Conservation (phyloP, 1,140 invertebrate genomes). For the Cyclargus thomasi region DNA sequence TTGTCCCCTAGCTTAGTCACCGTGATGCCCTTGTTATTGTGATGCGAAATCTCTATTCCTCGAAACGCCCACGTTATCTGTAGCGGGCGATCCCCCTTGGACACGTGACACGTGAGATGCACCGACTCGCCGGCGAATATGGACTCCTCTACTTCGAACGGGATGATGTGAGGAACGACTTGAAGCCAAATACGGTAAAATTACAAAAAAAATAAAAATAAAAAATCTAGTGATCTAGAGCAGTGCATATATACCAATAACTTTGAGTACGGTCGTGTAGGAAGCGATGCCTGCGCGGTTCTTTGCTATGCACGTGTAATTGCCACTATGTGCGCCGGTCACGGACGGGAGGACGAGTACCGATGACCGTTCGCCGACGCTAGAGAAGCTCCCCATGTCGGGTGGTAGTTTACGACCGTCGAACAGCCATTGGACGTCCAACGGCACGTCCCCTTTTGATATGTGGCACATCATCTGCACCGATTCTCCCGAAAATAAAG, state of each 20-base stretch:
- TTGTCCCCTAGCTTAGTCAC: conserved; percentile 84
- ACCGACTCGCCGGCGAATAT: conserved; percentile 83
- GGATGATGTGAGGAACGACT: conserved; percentile 79
- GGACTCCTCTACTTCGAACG: conserved; percentile 81
- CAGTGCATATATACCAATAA: conserved; percentile 78
- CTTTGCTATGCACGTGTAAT: conserved; percentile 84
- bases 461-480: conserved; percentile 82
- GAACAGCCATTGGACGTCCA: conserved; percentile 78
- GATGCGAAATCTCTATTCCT: conserved; percentile 77
- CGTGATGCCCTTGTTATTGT: conserved; percentile 79
- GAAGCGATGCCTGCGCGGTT: conserved; percentile 82
- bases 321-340: conserved; percentile 79
- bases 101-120: conserved; percentile 81
- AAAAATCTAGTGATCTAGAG: not conserved
- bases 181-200: conserved; percentile 44
- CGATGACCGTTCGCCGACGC: conserved; percentile 70
- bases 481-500: conserved; percentile 82
- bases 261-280: conserved; percentile 80
- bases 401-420: conserved; percentile 59
- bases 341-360: conserved; percentile 71
- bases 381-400: conserved; percentile 67
- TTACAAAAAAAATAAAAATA: conserved; percentile 30
- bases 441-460: conserved; percentile 80
- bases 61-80: conserved; percentile 78
- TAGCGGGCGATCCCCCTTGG: conserved; percentile 81